A percentile compares a stretch with the other conserved stretches of the same genome.
These are phyloP conservation scores for Brevimyrus niger DNA, from an alignment of 2,113 vertebrate species.

Conservation along the genomic window DNA sequence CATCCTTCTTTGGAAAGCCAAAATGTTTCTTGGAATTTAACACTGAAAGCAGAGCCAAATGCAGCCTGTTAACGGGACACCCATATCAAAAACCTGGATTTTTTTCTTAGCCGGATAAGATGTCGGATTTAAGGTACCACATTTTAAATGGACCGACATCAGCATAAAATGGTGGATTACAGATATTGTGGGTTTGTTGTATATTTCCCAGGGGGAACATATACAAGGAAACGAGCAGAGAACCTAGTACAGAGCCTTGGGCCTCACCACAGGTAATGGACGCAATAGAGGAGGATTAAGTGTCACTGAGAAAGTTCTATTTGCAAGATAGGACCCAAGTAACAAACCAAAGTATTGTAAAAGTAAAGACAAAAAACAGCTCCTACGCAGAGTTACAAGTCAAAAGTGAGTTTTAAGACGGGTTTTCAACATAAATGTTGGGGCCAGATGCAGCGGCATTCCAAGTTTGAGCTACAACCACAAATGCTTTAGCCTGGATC, in stretches of 20 bases:
- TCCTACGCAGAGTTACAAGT: background rate
- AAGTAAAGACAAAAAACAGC: background rate
- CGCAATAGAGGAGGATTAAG: background rate
- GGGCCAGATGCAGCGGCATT: background rate
- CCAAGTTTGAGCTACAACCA: background rate
- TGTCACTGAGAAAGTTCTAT: background rate
- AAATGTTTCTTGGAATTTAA: background rate
- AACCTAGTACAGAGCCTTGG: background rate
- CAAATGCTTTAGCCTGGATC: background rate
- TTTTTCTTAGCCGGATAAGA: background rate
- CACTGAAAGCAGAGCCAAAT: background rate
- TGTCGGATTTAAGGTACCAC: background rate
- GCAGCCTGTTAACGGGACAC: background rate
- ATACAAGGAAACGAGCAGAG: background rate
- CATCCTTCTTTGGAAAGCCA: background rate
- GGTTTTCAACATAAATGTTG: background rate
- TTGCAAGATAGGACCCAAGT: background rate
- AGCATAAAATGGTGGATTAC: background rate
- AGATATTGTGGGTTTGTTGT: background rate
- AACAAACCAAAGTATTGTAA: background rate
- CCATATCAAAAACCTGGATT: background rate
- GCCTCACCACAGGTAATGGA: background rate
- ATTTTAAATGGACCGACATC: background rate
- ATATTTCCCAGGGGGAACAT: background rate
- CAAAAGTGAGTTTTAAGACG: background rate